Conservation (phyloP, 2,888 invertebrate genomes). For the Conomelus anceps region DNA sequence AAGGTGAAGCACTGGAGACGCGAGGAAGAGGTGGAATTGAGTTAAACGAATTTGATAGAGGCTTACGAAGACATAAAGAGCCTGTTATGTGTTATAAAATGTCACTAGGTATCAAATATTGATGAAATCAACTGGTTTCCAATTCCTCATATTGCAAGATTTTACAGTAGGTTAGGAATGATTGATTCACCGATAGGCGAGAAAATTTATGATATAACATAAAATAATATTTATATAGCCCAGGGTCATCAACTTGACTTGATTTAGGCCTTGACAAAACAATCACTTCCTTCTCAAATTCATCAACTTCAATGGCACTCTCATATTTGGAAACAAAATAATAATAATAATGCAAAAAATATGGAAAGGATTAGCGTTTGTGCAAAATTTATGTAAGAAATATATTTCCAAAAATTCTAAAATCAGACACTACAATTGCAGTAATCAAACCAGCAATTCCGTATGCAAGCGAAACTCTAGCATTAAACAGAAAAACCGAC, state of each 20-base stretch:
- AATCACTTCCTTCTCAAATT: neutral
- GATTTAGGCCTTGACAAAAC: neutral
- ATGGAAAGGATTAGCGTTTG: too few species aligned
- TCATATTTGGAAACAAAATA: neutral
- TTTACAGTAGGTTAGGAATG: neutral
- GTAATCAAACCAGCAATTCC: too few species aligned
- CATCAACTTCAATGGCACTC: neutral
- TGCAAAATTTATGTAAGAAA: too few species aligned
- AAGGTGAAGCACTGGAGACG: too few species aligned
- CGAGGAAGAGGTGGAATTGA: neutral
- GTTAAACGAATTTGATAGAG: neutral
- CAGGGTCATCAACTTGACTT: neutral
- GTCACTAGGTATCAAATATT: neutral
- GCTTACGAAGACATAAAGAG: neutral
- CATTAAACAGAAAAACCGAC: too few species aligned
- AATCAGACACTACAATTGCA: too few species aligned
- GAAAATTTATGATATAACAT: neutral
- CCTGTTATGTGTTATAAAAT: neutral
- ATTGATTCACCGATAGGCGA: neutral
- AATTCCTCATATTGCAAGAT: neutral
- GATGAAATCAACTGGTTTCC: neutral
- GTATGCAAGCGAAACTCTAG: too few species aligned
- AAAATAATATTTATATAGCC: neutral
- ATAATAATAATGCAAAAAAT: neutral
- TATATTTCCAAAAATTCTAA: too few species aligned